These are phyloP conservation scores for Drosophila diplacantha DNA, from an alignment of 2,888 invertebrate genomes.

Conservation along the genomic window DNA sequence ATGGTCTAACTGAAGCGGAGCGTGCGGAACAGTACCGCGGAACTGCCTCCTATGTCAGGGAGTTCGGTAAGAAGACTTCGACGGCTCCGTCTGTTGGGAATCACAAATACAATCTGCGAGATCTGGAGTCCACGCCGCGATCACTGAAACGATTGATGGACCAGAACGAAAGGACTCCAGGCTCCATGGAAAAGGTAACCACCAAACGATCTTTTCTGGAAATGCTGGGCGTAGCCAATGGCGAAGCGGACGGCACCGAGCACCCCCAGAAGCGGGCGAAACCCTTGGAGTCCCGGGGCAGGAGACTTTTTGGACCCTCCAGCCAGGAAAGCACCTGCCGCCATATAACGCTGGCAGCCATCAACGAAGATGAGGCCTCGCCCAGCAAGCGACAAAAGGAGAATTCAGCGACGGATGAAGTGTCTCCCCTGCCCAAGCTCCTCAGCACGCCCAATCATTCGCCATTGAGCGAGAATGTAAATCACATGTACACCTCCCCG, in stretches of 20 bases:
- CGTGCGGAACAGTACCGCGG: constrained; percentile 78
- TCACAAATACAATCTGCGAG: constrained; percentile 71
- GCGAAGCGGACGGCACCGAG: constrained; percentile 37
- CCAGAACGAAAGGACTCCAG: constrained; percentile 74
- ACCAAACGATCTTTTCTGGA: constrained; percentile 75
- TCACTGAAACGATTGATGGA: constrained; percentile 78
- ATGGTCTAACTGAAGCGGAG: constrained; percentile 76
- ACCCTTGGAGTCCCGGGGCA: constrained; percentile 70
- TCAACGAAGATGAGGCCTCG: constrained; percentile 58
- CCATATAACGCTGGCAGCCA: constrained; percentile 51
- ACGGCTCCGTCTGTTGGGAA: constrained; percentile 8
- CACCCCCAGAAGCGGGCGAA: constrained; percentile 77
- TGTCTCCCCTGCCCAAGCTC: constrained; percentile 36
- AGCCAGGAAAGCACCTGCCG: constrained; percentile 41
- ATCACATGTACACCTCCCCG: constrained; percentile 62
- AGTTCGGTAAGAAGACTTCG: constrained; percentile 49
- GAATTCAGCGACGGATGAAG: constrained; percentile 16
- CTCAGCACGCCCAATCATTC: constrained; percentile 49
- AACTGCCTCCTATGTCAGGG: constrained; percentile 77
- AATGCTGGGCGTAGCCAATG: constrained; percentile 65
- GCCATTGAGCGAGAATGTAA: constrained; percentile 69
- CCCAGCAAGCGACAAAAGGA: constrained; percentile 68
- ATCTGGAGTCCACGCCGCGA: constrained; percentile 79
- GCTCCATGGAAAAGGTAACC: constrained; percentile 69
- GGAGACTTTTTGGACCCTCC: constrained; percentile 79